Percentiles rank a stretch among this genome's conserved stretches.
Evolutionary conservation across 2,797 vertebrate species (phyloP).

Genomic region (Coilia nasus): DNA sequence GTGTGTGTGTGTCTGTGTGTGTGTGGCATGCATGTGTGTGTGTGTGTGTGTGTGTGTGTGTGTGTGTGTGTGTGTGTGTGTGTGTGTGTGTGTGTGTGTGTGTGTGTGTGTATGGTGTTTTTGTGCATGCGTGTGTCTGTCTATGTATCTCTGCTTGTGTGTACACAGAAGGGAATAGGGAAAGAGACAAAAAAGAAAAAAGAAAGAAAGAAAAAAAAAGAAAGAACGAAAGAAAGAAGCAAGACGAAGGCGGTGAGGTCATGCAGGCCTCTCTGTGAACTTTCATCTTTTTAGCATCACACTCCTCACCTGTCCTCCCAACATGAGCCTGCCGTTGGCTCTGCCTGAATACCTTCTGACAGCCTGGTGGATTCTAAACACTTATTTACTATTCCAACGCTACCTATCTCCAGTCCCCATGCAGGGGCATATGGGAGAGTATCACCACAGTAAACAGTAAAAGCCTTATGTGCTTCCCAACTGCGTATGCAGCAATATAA

Average conservation of each 20-base stretch:
- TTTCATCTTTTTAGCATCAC: background rate
- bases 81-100: background rate
- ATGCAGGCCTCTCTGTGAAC: background rate
- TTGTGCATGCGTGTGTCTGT: conserved; percentile 24
- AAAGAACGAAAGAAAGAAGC: background rate
- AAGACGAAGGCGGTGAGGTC: background rate
- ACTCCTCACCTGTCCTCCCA: background rate
- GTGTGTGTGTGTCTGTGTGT: background rate
- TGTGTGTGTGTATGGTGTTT: conserved; percentile 2
- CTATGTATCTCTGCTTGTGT: background rate
- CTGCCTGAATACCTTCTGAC: background rate
- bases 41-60: background rate
- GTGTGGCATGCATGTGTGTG: background rate
- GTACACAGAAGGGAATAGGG: conserved; percentile 4
- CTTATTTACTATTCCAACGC: background rate
- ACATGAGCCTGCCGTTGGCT: background rate
- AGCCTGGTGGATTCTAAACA: background rate
- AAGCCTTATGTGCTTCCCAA: background rate
- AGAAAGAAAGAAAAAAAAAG: conserved; percentile 10
- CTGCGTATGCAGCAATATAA: background rate
- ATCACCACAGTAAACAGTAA: background rate
- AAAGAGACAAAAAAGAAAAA: background rate
- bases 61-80: background rate
- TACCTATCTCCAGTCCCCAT: background rate
- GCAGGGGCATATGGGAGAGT: background rate